Base-by-base conservation (phyloP, 2,888 invertebrate genomes). In the Pandemis heparana region DNA sequence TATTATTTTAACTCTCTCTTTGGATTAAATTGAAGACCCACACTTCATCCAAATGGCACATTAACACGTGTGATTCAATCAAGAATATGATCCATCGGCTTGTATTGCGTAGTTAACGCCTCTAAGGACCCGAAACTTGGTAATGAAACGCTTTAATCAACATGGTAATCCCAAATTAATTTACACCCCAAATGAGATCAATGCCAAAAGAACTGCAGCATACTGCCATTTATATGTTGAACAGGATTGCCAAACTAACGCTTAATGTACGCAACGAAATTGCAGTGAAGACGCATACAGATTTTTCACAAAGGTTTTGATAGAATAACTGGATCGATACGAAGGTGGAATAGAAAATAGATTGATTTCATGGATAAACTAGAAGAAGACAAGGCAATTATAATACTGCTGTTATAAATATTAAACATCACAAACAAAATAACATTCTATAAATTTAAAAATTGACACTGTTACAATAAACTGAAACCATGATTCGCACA, bases 161-260 rank as follows among this genome's bases (percentile, higher is more conserved):
- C 46, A 53, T 68, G 38, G 14, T 68, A 68, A 39, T 51, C 51
- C 23, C 16, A 68, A 64, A 73, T 60, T 64, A 69, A 73, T 64
- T 73, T 64, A n/a, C 59, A 51, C 23, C 73, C 64, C 48, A 51
- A 69, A 41, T 32, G 51, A 60, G 64, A 69, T 68, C 69, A 73
- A 68, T 68, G 66, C 61, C 71, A 72, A 63, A 72, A 72, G 71
- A 63, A 68, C 62, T 72, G 72, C 72, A 72, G 56, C 56, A 12
- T 23, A 46, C 56, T 46, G 8, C 14, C 23, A 39, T 46, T 39
- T 51, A 38, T 60, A 16, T 39, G 23, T 23, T 6, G 10, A 46
- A 56, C 46, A 72, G 72, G 72, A 72, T 63, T 12, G 72, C 67
- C 66, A 32, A 32, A 32, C 23, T 2, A 32, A 32, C 23, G 23